These are phyloP conservation scores for Phortica okadai DNA, from an alignment of 2,888 invertebrate species.

Conservation along the genomic window DNA sequence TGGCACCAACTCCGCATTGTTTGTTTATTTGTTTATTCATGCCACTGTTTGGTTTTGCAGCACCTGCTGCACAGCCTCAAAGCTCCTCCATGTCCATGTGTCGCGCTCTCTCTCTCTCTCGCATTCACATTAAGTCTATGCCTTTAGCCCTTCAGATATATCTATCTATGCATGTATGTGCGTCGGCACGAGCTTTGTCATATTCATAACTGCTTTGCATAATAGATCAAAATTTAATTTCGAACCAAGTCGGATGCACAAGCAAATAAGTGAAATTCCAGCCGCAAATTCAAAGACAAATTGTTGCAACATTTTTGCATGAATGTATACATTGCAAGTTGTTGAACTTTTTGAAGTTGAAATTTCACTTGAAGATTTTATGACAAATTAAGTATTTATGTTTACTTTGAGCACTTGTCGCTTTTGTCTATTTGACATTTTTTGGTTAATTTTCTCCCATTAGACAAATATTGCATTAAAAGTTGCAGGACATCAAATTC, in stretches of 20 bases:
- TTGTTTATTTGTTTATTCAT: slow-evolving; percentile 1
- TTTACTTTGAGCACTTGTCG: neutral
- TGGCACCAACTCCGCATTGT: neutral
- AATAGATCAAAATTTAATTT: slow-evolving; percentile 47
- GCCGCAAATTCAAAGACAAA: neutral
- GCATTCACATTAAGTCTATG: neutral
- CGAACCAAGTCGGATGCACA: slow-evolving; percentile 25
- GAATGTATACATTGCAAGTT: neutral
- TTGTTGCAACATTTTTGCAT: too few relatives aligned
- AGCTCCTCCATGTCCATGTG: neutral
- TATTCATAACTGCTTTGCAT: slow-evolving; percentile 36
- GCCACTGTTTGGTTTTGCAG: neutral
- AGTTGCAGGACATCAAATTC: neutral
- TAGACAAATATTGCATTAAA: too few relatives aligned
- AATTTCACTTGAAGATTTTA: neutral
- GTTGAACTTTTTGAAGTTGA: neutral
- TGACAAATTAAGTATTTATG: neutral
- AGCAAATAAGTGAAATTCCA: neutral
- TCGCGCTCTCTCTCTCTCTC: neutral
- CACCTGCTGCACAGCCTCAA: slow-evolving; percentile 1
- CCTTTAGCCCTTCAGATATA: neutral
- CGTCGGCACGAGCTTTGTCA: slow-evolving; percentile 1
- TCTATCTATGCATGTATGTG: neutral
- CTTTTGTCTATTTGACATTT: too few relatives aligned
- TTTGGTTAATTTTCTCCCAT: too few relatives aligned